Conservation (phyloP, 2,113 vertebrate species). For the Blennius ocellaris region DNA sequence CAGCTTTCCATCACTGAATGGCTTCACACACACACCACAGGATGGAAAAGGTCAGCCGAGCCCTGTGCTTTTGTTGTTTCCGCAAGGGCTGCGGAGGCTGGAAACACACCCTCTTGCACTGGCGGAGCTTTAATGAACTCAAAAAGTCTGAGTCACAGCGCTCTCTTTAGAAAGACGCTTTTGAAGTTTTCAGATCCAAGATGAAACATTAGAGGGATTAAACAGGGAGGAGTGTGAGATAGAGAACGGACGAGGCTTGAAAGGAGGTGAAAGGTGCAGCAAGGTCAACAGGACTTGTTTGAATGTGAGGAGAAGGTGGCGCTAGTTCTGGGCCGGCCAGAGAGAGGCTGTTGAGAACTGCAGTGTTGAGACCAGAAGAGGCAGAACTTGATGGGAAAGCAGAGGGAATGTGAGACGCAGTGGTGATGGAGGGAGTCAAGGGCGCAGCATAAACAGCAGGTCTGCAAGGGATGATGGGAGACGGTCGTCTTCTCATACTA, state of each 20-base stretch:
- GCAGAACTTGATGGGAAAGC: not conserved
- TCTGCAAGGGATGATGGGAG: not conserved
- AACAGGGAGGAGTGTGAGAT: not conserved
- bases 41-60: conserved; percentile 41
- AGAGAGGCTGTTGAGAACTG: not conserved
- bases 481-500: not conserved
- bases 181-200: conserved; percentile 54
- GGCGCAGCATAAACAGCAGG: not conserved
- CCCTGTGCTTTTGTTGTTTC: conserved; percentile 23
- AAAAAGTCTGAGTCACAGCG: conserved; percentile 22
- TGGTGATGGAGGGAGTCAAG: not conserved
- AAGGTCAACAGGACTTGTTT: conserved; percentile 27
- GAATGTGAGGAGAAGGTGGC: conserved; percentile 7
- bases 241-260: conserved; percentile 18
- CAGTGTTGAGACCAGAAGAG: not conserved
- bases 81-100: conserved; percentile 32
- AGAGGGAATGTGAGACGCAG: not conserved
- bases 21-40: conserved; percentile 18
- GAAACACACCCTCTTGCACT: conserved; percentile 13
- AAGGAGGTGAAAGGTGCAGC: conserved; percentile 10
- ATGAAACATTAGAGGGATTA: conserved; percentile 20
- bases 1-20: conserved; percentile 22
- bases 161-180: conserved; percentile 23
- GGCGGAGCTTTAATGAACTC: conserved; percentile 12
- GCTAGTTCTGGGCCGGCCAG: not conserved